Base-by-base conservation (phyloP, 1,140 invertebrate species). In the Diachasmimorpha longicaudata region DNA sequence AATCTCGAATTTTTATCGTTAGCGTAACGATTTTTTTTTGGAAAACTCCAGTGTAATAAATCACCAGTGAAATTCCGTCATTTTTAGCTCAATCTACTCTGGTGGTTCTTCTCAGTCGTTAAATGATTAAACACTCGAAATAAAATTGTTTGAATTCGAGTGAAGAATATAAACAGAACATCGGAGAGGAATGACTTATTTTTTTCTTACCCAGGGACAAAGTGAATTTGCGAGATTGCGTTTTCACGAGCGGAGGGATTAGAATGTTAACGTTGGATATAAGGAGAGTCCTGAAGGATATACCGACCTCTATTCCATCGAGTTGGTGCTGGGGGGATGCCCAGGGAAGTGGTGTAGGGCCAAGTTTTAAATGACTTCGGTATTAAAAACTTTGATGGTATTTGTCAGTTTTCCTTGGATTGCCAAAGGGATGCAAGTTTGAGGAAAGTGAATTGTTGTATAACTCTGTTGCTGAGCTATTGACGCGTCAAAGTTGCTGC, bases 361-460 rank as follows among this genome's bases (percentile, higher is more conserved):
- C 67, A 84, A 85, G 77, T 85, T 84, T 85, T 83, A 85, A 85
- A 84, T 83, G 82, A 85, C 83, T 85, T 84, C 74, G 81, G 83
- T 81, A 85, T 84, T 85, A 85, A 85, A 79, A 85, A 85, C 82
- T 85, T 85, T 85, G 82, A 85, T 85, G 82, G 83, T 82, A 84
- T 85, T 85, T 85, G 83, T 85, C 83, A 84, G 82, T 83, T 85
- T 83, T 79, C 80, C 48, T 76, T 69, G 72, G 76, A 76, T 79
- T 81, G 78, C 77, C 48, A 58, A 67, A 75, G 31, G 21, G 19
- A 75, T 36, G 39, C 36, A 21, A 55, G 66, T 11, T 21, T 16
- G 25, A 58, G 48, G 21, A 52, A 23, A 23, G 16, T 44, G 68
- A 83, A 84, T 83, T 85, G 82, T 83, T 84, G 83, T 79, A 78